Base-by-base conservation (phyloP, 2,888 invertebrate genomes). In the Eupithecia subumbrata region DNA sequence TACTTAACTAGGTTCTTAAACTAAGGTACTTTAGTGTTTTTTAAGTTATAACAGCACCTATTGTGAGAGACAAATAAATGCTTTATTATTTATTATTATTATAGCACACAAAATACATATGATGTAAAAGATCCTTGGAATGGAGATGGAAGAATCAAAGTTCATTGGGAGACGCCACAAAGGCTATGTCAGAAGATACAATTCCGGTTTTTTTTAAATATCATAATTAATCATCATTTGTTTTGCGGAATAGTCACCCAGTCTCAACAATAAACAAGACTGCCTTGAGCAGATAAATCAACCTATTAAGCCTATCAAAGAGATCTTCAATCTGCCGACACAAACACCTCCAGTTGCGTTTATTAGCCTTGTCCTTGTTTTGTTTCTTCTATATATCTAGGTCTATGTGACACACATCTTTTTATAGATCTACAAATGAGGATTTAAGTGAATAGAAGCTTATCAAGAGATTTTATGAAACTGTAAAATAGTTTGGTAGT, bases 361-460 rank as follows among this genome's bases (percentile, higher is more conserved):
- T 71, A 73, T 52, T 73, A 68, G n/a, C 73, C 73, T 76, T 73
- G 73, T 71, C 73, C 76, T 76, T 76, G 73, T 69, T 63, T 73
- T 71, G 71, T 71, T 72, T 48, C 48, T 72, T 69, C 60, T 73
- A 37, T 45, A 56, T 72, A 63, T 25, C 25, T 60, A 60, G 22
- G 12, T 60, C 25, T 72, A 66, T 60, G 71, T 73, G 73, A 71
- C 71, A 68, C 70, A 52, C 37, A 37, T 69, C 76, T 76, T 67
- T 76, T 66, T 67, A 76, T 73, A 73, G 76, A 40, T 16, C 34
- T 34, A 34, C 3, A 18, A 34, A 64, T 16, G 2, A 34, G 18
- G 52, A n/a, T 0, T n/a, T 16, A 0, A 63, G 25, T 22, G 0
- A 34, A 64, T 34, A 30, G 5, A n/a, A n/a, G n/a, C 8, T 22